phyloP scores from a whole-genome alignment of 2,113 vertebrate genomes.

The Pangasianodon hypophthalmus region DNA sequence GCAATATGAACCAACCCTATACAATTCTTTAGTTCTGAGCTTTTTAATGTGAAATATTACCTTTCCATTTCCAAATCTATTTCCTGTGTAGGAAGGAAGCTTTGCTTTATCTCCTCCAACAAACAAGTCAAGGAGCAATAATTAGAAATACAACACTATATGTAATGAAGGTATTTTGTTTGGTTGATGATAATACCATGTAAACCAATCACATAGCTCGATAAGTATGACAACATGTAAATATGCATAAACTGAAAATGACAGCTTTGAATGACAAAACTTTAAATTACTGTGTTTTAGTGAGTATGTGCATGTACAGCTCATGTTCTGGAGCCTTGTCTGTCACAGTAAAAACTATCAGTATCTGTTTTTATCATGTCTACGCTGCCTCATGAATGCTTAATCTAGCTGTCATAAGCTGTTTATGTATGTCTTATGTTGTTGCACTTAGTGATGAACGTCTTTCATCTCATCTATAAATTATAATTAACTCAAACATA shows the following conservation, averaged over 20 bases:
- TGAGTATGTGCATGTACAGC: background rate
- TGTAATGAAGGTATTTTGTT: background rate
- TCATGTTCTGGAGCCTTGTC: background rate
- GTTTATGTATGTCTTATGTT: conserved; percentile 43
- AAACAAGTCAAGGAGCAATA: background rate
- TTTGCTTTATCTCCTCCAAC: background rate
- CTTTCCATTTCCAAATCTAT: background rate
- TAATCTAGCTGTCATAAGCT: conserved; percentile 32
- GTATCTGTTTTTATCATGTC: background rate
- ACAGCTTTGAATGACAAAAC: conserved; percentile 24
- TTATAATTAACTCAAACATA: conserved; percentile 4
- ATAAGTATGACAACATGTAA: conserved; percentile 19
- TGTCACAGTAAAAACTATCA: background rate
- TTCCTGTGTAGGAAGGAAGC: background rate
- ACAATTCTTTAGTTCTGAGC: background rate
- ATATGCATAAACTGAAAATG: conserved; percentile 32
- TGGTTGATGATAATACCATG: conserved; percentile 32
- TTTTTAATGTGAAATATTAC: background rate
- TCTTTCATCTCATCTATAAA: conserved; percentile 26
- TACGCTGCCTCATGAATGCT: conserved; percentile 12
- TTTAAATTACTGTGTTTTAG: background rate
- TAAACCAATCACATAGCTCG: background rate
- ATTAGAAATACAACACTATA: background rate
- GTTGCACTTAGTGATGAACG: conserved; percentile 27
- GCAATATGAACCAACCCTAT: background rate